phyloP scores from a whole-genome alignment of 2,888 invertebrate species.

The Limenitis camilla region DNA sequence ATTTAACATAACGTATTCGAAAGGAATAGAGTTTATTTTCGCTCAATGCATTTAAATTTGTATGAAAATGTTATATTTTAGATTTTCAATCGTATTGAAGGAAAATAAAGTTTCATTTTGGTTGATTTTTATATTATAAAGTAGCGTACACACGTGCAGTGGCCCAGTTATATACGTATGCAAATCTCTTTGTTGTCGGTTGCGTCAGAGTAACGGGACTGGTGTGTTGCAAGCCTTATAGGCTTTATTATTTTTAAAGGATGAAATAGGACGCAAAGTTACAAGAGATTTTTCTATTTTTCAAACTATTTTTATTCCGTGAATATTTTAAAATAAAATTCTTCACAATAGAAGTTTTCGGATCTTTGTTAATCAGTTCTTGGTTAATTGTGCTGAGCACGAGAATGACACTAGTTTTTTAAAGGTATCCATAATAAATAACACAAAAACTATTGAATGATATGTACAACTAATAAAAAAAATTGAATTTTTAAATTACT shows the following conservation, averaged over 20 bases:
- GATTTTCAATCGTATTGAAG: neutral
- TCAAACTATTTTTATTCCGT: too few relatives aligned
- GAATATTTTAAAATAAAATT: too few relatives aligned
- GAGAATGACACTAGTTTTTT: too few relatives aligned
- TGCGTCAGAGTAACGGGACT: slow-evolving; percentile 51
- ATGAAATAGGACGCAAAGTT: neutral
- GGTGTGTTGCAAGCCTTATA: slow-evolving; percentile 28
- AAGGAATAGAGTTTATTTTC: slow-evolving; percentile 12
- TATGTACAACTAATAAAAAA: neutral
- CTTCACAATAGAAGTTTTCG: too few relatives aligned
- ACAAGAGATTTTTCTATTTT: too few relatives aligned
- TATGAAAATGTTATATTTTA: neutral
- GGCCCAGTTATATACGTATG: slow-evolving; percentile 56
- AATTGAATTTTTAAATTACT: too few relatives aligned
- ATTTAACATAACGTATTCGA: too few relatives aligned
- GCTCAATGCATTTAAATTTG: neutral
- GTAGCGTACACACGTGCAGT: slow-evolving; percentile 32
- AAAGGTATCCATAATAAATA: too few relatives aligned
- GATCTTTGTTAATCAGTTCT: too few relatives aligned
- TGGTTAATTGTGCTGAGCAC: too few relatives aligned
- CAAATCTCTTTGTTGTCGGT: slow-evolving; percentile 63
- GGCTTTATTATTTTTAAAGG: slow-evolving; percentile 11
- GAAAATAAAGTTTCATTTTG: neutral
- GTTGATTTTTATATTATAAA: slow-evolving; percentile 26
- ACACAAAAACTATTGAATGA: neutral